Base-by-base conservation (phyloP, 2,888 invertebrate species). In the Dolichopus griseipennis region DNA sequence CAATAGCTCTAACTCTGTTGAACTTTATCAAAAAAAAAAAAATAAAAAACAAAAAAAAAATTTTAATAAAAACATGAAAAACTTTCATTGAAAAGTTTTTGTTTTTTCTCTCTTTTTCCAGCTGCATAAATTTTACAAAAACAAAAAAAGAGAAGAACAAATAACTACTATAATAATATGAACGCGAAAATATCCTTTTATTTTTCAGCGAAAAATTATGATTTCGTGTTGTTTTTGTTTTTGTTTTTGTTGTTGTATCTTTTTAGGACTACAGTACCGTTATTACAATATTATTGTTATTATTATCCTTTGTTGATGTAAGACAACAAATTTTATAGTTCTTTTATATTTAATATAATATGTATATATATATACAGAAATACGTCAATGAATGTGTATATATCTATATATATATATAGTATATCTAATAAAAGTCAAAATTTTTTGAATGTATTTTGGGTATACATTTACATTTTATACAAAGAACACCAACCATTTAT, bases 261-360 rank as follows among this genome's bases (percentile, higher is more conserved):
- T 52, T 52, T 52, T 52, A 52, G 52, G 52, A 52, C 52, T 18
- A 52, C 15, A 52, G 15, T n/a, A 52, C n/a, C 15, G n/a, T 52
- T 52, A 52, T 52, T 52, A n/a, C 52, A 52, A 52, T 52, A 52
- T 52, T 52, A 52, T 52, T 52, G 15, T 52, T 37, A 37, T 37
- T 52, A 52, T 52, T 52, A 52, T 52, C 52, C 52, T 52, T 52
- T 52, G 52, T 52, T 52, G 15, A 52, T 52, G 18, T 52, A 52
- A 52, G 15, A 52, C 15, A 52, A 6, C 52, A 52, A 6, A 15
- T 52, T 52, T 52, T 52, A 6, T 27, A 27, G 27, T 27, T 27
- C 52, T 2, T 15, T 12, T 15, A 4, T 43, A 52, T 18, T n/a
- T 6, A 52, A 52, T 52, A 52, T n/a, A n/a, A n/a, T n/a, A n/a